Percentiles rank a stretch among this genome's conserved stretches.
These are phyloP conservation scores for Platygyra sinensis DNA, from an alignment of 64 coral and sea anemone species.

Conservation along the genomic window DNA sequence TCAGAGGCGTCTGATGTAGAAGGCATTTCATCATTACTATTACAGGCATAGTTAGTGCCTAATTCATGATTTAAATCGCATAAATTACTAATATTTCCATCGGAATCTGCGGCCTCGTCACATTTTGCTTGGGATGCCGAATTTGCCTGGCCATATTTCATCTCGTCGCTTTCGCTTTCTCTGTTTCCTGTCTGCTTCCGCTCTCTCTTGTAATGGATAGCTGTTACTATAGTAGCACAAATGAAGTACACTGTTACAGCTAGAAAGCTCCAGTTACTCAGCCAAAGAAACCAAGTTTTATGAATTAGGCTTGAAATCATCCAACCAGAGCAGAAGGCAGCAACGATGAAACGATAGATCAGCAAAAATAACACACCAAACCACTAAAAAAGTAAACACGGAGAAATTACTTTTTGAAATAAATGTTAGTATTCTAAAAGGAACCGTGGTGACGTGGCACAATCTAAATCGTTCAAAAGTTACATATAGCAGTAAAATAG, in stretches of 20 bases:
- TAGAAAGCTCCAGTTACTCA: slow-evolving; percentile 47
- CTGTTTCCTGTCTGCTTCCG: background rate
- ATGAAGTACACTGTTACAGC: slow-evolving; percentile 39
- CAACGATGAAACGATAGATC: slow-evolving; percentile 42
- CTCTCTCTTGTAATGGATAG: slow-evolving; percentile 19
- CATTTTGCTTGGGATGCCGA: background rate
- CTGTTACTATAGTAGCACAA: slow-evolving; percentile 23
- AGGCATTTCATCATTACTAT: background rate
- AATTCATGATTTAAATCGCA: background rate
- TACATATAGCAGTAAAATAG: too few species aligned
- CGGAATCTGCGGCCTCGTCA: background rate
- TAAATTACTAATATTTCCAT: background rate
- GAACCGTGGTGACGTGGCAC: too few species aligned
- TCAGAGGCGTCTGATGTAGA: background rate
- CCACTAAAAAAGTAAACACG: slow-evolving; percentile 4
- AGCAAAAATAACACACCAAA: background rate
- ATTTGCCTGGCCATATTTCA: background rate
- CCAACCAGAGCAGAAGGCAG: slow-evolving; percentile 39
- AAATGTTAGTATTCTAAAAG: too few species aligned
- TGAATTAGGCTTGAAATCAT: slow-evolving; percentile 53
- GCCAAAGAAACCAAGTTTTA: slow-evolving; percentile 53
- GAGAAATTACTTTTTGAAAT: too few species aligned
- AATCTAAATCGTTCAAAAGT: too few species aligned
- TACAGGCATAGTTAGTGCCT: background rate
- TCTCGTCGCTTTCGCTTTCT: background rate